phyloP scores from a whole-genome alignment of 2,113 vertebrate species.

The Mus pahari region DNA sequence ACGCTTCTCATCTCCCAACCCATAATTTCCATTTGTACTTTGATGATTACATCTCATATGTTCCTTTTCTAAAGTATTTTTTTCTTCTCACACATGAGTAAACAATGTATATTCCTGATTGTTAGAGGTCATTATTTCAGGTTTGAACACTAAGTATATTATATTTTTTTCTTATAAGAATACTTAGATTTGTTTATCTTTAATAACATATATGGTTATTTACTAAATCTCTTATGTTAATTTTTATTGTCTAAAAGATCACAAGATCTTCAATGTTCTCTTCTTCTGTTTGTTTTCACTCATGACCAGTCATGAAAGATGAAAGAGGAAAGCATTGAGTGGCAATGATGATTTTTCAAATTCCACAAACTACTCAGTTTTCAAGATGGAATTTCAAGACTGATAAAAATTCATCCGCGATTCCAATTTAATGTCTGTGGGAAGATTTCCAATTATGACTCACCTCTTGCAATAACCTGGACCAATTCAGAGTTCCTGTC shows the following conservation, averaged over 20 bases:
- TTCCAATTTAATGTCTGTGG: background rate
- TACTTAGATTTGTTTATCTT: background rate
- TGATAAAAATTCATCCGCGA: background rate
- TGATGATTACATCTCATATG: background rate
- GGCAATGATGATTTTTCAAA: background rate
- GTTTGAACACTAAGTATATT: background rate
- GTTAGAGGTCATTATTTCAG: background rate
- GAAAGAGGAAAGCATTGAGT: background rate
- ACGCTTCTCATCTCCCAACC: background rate
- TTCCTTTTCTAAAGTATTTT: background rate
- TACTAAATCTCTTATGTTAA: background rate
- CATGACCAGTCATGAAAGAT: background rate
- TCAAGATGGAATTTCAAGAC: background rate
- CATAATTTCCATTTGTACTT: background rate
- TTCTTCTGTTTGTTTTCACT: background rate
- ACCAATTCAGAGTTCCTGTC: background rate
- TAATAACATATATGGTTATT: background rate
- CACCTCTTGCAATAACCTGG: background rate
- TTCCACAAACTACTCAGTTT: background rate
- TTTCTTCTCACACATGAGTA: accelerated
- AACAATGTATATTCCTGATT: background rate
- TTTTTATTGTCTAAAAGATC: background rate
- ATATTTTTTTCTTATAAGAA: background rate
- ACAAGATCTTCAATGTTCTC: accelerated
- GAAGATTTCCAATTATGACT: background rate